phyloP scores from a whole-genome alignment of 1,140 invertebrate species.

The Tenebrio molitor region DNA sequence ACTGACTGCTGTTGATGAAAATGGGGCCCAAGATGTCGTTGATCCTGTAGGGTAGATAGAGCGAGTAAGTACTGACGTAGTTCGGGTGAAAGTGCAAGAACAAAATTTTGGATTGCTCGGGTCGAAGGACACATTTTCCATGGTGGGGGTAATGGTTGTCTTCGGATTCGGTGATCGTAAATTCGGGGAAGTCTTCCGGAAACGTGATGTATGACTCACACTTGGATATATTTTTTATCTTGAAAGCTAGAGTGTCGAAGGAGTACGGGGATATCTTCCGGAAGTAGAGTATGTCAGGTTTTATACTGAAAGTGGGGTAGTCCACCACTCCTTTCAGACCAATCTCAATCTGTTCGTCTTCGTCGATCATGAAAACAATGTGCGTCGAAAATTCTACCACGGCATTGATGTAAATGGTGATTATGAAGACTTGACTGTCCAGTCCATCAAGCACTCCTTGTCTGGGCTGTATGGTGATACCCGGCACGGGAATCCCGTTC shows the following conservation, averaged over 20 bases:
- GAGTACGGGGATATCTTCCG: constrained; percentile 50
- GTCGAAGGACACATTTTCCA: constrained; percentile 33
- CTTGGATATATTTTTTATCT: constrained; percentile 36
- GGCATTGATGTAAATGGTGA: constrained; percentile 37
- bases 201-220: constrained; percentile 41
- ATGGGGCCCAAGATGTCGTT: constrained; percentile 29
- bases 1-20: not conserved
- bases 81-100: constrained; percentile 52
- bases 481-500: constrained; percentile 27
- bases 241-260: constrained; percentile 42
- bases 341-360: constrained; percentile 41
- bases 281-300: constrained; percentile 52
- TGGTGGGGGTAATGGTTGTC: constrained; percentile 21
- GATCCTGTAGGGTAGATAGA: constrained; percentile 52
- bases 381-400: not conserved
- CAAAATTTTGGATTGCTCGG: constrained; percentile 40
- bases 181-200: constrained; percentile 45
- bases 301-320: constrained; percentile 42
- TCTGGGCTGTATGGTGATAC: constrained; percentile 46
- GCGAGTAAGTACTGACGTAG: constrained; percentile 50
- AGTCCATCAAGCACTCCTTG: constrained; percentile 42
- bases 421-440: constrained; percentile 43
- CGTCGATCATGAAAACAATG: constrained; percentile 40
- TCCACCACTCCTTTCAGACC: constrained; percentile 48
- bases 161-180: constrained; percentile 44